phyloP scores from a whole-genome alignment of 53 echinoderm and acorn worm genomes.

The Arbacia lixula region DNA sequence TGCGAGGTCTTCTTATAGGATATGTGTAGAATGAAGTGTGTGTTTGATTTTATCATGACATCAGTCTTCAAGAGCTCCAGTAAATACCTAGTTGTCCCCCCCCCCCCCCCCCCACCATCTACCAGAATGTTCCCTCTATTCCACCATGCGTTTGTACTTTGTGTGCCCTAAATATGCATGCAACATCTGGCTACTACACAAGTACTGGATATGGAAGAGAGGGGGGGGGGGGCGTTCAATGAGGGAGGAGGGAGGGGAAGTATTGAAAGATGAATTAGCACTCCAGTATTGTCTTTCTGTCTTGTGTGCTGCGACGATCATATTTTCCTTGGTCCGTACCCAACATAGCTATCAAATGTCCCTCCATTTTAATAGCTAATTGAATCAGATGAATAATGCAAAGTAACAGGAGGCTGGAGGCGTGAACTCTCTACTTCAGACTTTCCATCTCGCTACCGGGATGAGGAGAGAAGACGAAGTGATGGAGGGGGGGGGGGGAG shows the following conservation, averaged over 20 bases:
- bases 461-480: neutral
- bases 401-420: conserved; percentile 19
- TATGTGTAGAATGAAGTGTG: too few relatives aligned
- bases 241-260: neutral
- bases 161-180: too few relatives aligned
- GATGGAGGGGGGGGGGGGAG: neutral
- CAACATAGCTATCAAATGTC: conserved; percentile 39
- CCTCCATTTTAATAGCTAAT: conserved; percentile 25
- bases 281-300: neutral
- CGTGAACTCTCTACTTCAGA: too few relatives aligned
- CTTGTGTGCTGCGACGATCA: neutral
- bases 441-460: too few relatives aligned
- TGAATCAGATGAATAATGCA: conserved; percentile 44
- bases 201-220: neutral
- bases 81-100: too few relatives aligned
- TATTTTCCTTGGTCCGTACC: neutral
- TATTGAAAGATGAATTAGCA: neutral
- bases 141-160: neutral
- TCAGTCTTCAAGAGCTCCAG: too few relatives aligned
- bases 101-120: conserved; percentile 1
- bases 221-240: neutral
- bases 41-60: too few relatives aligned
- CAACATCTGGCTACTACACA: too few relatives aligned
- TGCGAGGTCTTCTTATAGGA: too few relatives aligned
- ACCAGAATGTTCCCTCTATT: neutral